These are phyloP conservation scores for Edolisoma coerulescens DNA, from an alignment of 2,113 vertebrate genomes.

Conservation along the genomic window DNA sequence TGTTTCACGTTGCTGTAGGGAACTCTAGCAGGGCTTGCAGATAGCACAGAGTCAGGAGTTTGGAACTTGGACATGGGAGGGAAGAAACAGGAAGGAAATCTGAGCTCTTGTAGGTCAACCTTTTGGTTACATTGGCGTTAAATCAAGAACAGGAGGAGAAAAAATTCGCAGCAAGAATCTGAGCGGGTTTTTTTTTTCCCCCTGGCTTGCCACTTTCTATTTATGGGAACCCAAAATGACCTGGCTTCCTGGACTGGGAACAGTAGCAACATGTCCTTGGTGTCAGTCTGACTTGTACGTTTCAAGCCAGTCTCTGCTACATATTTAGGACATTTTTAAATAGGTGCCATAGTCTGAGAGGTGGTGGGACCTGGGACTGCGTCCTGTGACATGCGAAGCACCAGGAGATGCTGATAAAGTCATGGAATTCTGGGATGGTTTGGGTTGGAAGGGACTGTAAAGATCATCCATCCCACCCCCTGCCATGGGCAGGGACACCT, in stretches of 20 bases:
- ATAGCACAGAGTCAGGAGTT: background rate
- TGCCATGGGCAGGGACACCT: background rate
- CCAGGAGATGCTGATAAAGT: background rate
- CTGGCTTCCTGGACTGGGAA: conserved; percentile 33
- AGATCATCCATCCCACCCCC: fast-evolving
- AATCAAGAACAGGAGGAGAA: conserved; percentile 27
- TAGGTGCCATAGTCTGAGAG: background rate
- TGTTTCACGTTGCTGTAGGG: background rate
- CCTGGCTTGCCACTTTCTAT: conserved; percentile 17
- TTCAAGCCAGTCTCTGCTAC: background rate
- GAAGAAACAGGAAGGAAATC: conserved; percentile 62
- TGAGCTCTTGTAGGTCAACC: conserved; percentile 32
- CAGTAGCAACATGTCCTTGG: background rate
- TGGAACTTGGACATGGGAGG: background rate
- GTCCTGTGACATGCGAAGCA: background rate
- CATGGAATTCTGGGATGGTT: background rate
- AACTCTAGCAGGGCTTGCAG: background rate
- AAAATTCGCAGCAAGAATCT: conserved; percentile 30
- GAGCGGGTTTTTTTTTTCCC: background rate
- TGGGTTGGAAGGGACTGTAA: background rate
- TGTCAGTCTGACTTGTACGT: background rate
- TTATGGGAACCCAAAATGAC: conserved; percentile 46
- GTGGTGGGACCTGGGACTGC: background rate
- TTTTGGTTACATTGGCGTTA: conserved; percentile 35
- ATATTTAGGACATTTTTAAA: background rate